Percentiles rank a stretch among this genome's conserved stretches.
phyloP scores from a whole-genome alignment of 2,888 invertebrate species.

The Polyploca ridens region DNA sequence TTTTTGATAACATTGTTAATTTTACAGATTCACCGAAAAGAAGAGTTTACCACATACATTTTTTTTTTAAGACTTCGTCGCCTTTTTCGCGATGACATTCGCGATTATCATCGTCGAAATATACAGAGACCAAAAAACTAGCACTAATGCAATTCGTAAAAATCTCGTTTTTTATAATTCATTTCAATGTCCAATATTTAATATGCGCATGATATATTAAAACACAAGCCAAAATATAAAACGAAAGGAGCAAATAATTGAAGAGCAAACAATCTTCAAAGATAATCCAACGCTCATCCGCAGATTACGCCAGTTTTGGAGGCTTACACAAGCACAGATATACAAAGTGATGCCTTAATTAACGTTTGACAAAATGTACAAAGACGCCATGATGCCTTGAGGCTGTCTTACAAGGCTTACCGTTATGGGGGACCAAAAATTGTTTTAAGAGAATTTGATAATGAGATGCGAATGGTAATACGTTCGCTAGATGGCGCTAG shows the following conservation, averaged over 20 bases:
- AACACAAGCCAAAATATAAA: not conserved
- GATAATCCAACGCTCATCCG: slow-evolving; percentile 29
- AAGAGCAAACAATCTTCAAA: slow-evolving; percentile 29
- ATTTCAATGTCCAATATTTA: no score
- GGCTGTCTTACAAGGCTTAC: slow-evolving; percentile 30
- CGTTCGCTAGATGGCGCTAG: slow-evolving; percentile 11
- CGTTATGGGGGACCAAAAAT: slow-evolving; percentile 27
- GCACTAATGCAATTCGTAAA: no score
- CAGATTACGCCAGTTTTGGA: slow-evolving; percentile 28
- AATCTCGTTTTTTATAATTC: no score
- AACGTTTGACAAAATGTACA: slow-evolving; percentile 58
- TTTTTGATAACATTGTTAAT: no score
- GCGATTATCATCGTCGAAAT: no score
- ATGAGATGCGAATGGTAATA: not conserved
- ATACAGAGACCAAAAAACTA: no score
- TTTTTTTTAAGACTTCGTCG: no score
- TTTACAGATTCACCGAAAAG: no score
- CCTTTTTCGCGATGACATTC: no score
- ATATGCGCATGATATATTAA: no score
- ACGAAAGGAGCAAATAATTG: slow-evolving; percentile 10
- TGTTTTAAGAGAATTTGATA: slow-evolving; percentile 2
- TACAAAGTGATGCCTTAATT: slow-evolving; percentile 33
- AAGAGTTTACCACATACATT: no score
- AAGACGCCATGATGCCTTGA: slow-evolving; percentile 35
- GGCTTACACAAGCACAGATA: slow-evolving; percentile 25